Percentiles rank a stretch among this genome's conserved stretches.
Conservation (phyloP, 92 coral and sea anemone genomes). For the Pocillopora meandrina region DNA sequence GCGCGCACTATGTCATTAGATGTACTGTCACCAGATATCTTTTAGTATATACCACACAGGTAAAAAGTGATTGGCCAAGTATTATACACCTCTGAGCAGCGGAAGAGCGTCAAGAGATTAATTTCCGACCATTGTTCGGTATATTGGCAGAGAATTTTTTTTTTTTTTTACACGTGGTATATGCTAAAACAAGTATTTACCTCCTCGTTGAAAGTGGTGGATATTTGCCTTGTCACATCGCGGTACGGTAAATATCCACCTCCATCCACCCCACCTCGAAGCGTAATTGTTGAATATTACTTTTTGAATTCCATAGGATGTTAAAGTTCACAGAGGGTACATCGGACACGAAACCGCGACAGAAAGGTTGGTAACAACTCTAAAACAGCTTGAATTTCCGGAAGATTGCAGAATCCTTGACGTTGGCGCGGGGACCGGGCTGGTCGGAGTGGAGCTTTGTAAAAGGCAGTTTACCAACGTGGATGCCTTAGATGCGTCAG, state of each 20-base stretch:
- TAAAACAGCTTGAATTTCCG: slow-evolving; percentile 53
- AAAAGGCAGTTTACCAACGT: slow-evolving; percentile 71
- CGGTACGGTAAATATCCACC: neutral
- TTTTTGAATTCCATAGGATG: slow-evolving; percentile 59
- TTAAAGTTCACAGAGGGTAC: slow-evolving; percentile 64
- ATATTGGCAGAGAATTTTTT: too few species aligned
- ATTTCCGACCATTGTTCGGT: too few species aligned
- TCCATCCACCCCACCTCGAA: neutral
- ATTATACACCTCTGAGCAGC: too few species aligned
- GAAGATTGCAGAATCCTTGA: slow-evolving; percentile 72
- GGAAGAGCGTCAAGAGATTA: too few species aligned
- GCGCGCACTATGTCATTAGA: too few species aligned
- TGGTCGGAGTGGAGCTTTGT: slow-evolving; percentile 73
- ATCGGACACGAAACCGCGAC: slow-evolving; percentile 77
- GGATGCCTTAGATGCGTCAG: slow-evolving; percentile 85
- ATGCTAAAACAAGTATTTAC: too few species aligned
- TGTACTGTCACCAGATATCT: too few species aligned
- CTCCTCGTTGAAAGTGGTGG: neutral
- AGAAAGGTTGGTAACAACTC: slow-evolving; percentile 55
- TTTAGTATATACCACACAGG: too few species aligned
- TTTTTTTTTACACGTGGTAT: too few species aligned
- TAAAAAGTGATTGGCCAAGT: too few species aligned
- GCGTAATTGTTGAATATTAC: neutral
- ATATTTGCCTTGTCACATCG: neutral
- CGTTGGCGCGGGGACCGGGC: slow-evolving; percentile 94